Percentiles rank a stretch among this genome's conserved stretches.
Evolutionary conservation across 2,797 vertebrate species (phyloP).

Genomic region (Momotus momota): DNA sequence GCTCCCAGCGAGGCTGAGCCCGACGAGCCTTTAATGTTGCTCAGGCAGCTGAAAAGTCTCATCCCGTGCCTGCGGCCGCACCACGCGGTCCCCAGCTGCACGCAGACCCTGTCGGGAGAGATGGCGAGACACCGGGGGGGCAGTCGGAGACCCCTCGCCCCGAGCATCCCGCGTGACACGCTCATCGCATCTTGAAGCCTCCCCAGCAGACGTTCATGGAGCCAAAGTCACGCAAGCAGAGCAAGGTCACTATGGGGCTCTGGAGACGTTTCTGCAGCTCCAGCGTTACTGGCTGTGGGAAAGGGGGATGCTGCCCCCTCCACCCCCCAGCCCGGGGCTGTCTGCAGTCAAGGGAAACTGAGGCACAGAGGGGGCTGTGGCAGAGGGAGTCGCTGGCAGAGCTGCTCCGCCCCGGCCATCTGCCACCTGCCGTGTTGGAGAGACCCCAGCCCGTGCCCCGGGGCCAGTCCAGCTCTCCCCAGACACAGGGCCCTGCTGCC

Average conservation of each 20-base stretch:
- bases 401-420: not conserved
- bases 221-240: not conserved
- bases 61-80: rapidly evolving
- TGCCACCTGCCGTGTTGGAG: not conserved
- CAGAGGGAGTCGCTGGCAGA: not conserved
- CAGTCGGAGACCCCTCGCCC: not conserved
- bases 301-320: not conserved
- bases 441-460: not conserved
- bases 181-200: rapidly evolving
- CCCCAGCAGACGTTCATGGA: rapidly evolving
- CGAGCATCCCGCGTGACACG: rapidly evolving
- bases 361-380: not conserved
- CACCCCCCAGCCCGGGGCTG: not conserved
- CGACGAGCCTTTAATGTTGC: not conserved
- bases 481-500: not conserved
- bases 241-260: not conserved
- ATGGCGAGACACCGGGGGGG: rapidly evolving
- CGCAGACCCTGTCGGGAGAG: not conserved
- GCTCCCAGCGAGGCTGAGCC: not conserved
- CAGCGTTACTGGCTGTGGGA: not conserved
- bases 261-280: rapidly evolving
- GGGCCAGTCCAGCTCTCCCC: not conserved
- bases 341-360: not conserved
- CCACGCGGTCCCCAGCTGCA: rapidly evolving
- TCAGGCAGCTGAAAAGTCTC: not conserved